These are phyloP conservation scores for Bothrops jararaca DNA, from an alignment of 2,113 vertebrate species.

Conservation along the genomic window DNA sequence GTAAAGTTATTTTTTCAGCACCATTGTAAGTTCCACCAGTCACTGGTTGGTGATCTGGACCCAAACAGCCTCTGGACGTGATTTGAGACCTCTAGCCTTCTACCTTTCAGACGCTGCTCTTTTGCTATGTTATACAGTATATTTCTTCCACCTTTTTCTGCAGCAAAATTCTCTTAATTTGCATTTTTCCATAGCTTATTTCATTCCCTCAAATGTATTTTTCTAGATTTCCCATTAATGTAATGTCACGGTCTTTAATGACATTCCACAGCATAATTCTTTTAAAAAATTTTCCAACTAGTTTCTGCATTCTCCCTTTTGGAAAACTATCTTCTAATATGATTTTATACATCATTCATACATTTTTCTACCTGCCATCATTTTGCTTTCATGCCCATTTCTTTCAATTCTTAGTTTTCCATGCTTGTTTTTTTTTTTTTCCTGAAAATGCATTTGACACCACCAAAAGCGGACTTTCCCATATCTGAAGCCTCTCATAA, in stretches of 20 bases:
- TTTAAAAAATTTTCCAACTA: neutral
- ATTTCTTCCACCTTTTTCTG: neutral
- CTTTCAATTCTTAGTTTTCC: neutral
- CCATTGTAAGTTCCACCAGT: neutral
- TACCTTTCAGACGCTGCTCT: neutral
- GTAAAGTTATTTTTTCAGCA: neutral
- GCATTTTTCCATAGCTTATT: neutral
- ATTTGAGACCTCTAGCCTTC: neutral
- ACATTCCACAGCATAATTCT: neutral
- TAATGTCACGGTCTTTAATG: neutral
- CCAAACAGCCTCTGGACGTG: neutral
- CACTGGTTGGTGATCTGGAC: neutral
- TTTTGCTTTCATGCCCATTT: neutral
- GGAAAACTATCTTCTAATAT: neutral
- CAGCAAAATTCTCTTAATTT: neutral
- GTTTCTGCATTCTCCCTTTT: neutral
- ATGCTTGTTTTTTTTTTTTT: neutral
- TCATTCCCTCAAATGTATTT: neutral
- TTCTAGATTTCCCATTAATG: neutral
- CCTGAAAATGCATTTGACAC: neutral
- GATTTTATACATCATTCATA: neutral
- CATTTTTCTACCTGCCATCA: neutral
- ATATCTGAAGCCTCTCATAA: neutral
- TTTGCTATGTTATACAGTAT: neutral
- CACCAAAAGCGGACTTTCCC: neutral